Base-by-base conservation (phyloP, 92 coral and sea anemone species). In the Desmophyllum pertusum region DNA sequence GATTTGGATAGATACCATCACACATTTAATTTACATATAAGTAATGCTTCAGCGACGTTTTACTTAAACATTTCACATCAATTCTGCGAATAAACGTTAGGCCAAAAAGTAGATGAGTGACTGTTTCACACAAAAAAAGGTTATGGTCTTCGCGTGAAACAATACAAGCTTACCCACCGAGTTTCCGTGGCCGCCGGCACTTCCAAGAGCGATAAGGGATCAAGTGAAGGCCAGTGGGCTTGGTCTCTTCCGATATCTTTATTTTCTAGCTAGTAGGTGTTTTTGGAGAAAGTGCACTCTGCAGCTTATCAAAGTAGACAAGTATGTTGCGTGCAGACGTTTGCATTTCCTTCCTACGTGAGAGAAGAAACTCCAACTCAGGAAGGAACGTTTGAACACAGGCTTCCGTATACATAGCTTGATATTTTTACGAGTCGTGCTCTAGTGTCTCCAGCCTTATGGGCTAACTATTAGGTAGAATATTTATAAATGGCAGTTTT, bases 201-300 rank as follows among this genome's bases (percentile, higher is more conserved):
- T 43, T 31, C 40, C 37, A 40, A 27, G 19, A 33, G 84, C 76
- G 51, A 33, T 37, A 80, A 80, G 73, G 61, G 43, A 67, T 67
- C 73, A 67, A 37, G 42, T 33, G 42, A 15, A 38, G 73, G 67
- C n/a, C n/a, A n/a, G 27, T 17, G 40, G 59, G 81, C 81, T 39
- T 57, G 72, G 21, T 35, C 73, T 74, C 25, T n/a, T n/a, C n/a
- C n/a, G n/a, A n/a, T n/a, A n/a, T n/a, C n/a, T 74, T 50, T 6
- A 53, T 79, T 46, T 73, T 57, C 39, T 37, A n/a, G n/a, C n/a
- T n/a, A n/a, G n/a, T 5, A 35, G 14, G 42, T 67, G 23, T 35
- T 29, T 67, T 5, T 36, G 45, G n/a, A 37, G 13, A 67, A 67
- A 8, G 42, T 37, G 73, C 10, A 37, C n/a, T 5, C 23, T 67